Percentiles rank a stretch among this genome's conserved stretches.
phyloP scores from a whole-genome alignment of 2,888 invertebrate species.

The Aelia acuminata region DNA sequence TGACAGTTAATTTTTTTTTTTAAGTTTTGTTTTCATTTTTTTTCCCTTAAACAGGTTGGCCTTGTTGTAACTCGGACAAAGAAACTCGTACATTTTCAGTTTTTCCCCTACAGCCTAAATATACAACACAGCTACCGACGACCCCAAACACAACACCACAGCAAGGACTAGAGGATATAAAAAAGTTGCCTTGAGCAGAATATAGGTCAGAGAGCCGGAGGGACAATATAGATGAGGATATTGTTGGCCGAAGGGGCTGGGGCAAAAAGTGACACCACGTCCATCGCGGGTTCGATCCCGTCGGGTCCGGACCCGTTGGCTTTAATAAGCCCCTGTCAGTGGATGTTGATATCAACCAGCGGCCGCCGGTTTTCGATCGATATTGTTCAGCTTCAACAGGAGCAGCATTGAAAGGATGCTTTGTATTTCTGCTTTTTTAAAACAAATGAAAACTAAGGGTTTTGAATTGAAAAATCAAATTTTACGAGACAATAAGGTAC shows the following conservation, averaged over 20 bases:
- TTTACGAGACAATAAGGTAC: too few relatives aligned
- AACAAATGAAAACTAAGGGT: too few relatives aligned
- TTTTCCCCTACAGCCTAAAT: not conserved
- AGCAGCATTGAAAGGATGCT: not conserved
- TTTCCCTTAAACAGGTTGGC: too few relatives aligned
- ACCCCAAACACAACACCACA: not conserved
- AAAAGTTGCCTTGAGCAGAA: not conserved
- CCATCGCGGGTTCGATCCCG: not conserved
- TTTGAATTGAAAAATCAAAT: too few relatives aligned
- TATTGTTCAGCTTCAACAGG: not conserved
- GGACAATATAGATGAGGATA: slow-evolving; percentile 5
- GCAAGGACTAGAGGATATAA: not conserved
- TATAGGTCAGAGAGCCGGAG: slow-evolving; percentile 31
- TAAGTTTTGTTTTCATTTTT: too few relatives aligned
- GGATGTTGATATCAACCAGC: not conserved
- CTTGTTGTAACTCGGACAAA: too few relatives aligned
- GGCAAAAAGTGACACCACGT: slow-evolving; percentile 29
- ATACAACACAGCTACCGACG: not conserved
- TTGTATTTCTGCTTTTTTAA: too few relatives aligned
- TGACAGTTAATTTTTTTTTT: too few relatives aligned
- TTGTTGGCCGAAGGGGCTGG: slow-evolving; percentile 9
- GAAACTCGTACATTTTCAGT: too few relatives aligned
- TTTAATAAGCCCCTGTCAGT: not conserved
- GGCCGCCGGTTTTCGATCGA: not conserved
- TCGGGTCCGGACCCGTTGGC: not conserved